Conservation (phyloP, 2,113 vertebrate species). For the Zeus faber region DNA sequence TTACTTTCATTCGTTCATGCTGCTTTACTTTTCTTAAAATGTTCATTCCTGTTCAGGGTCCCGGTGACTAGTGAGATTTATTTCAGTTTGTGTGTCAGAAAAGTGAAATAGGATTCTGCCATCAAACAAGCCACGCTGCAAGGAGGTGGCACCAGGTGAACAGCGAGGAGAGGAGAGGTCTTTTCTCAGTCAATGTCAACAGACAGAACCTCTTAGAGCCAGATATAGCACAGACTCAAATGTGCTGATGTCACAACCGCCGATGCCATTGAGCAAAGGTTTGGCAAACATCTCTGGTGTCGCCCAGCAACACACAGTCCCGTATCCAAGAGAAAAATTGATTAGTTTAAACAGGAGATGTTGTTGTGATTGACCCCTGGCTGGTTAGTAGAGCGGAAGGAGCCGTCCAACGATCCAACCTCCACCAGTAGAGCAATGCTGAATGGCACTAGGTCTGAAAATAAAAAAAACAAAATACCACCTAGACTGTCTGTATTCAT, state of each 20-base stretch:
- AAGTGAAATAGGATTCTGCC: too few relatives aligned
- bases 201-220: not conserved
- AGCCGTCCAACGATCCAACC: too few relatives aligned
- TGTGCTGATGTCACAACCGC: not conserved
- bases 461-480: too few relatives aligned
- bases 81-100: too few relatives aligned
- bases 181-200: conserved; percentile 1
- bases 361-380: not conserved
- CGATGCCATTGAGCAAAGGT: not conserved
- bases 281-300: not conserved
- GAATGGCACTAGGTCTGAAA: not conserved
- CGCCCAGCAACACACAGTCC: not conserved
- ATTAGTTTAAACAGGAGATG: not conserved
- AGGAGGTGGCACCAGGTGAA: not conserved
- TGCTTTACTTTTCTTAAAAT: too few relatives aligned
- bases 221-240: not conserved
- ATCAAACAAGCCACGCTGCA: not conserved
- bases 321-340: not conserved
- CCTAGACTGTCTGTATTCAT: too few relatives aligned
- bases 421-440: not conserved
- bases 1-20: too few relatives aligned
- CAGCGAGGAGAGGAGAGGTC: not conserved
- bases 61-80: too few relatives aligned
- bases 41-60: too few relatives aligned
- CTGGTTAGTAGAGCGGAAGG: not conserved